Percentiles rank a stretch among this genome's conserved stretches.
Evolutionary conservation across 2,888 invertebrate genomes (phyloP).

Genomic region (Pandemis corylana): DNA sequence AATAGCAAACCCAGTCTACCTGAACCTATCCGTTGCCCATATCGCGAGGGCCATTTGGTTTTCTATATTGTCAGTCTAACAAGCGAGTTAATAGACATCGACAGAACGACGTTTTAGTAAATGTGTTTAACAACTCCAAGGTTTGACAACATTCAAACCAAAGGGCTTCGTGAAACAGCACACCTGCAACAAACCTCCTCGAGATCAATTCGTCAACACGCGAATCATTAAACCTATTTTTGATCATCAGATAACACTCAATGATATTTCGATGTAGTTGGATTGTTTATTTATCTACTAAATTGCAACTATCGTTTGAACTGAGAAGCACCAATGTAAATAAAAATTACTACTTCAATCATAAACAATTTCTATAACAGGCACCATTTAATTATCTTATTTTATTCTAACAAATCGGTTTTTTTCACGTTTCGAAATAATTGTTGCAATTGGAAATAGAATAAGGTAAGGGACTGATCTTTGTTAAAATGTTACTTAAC

Average conservation of each 20-base stretch:
- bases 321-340: conserved; percentile 52
- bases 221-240: conserved; percentile 9
- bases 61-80: not conserved
- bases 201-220: conserved; percentile 9
- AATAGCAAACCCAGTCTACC: conserved; percentile 13
- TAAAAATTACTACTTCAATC: conserved; percentile 42
- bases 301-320: conserved; percentile 40
- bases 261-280: conserved; percentile 35
- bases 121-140: not conserved
- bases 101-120: no score
- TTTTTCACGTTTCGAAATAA: not conserved
- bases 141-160: not conserved
- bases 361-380: conserved; percentile 60
- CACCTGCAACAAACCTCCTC: not conserved
- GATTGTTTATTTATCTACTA: conserved; percentile 20
- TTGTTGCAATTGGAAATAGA: not conserved
- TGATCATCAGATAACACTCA: not conserved
- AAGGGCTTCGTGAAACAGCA: not conserved
- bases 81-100: not conserved
- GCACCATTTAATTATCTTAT: conserved; percentile 70
- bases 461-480: not conserved
- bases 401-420: conserved; percentile 17
- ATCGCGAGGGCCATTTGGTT: not conserved
- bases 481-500: not conserved
- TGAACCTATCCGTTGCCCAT: not conserved